Conservation (phyloP, 2,888 invertebrate species). For the Drosophila ustulata region DNA sequence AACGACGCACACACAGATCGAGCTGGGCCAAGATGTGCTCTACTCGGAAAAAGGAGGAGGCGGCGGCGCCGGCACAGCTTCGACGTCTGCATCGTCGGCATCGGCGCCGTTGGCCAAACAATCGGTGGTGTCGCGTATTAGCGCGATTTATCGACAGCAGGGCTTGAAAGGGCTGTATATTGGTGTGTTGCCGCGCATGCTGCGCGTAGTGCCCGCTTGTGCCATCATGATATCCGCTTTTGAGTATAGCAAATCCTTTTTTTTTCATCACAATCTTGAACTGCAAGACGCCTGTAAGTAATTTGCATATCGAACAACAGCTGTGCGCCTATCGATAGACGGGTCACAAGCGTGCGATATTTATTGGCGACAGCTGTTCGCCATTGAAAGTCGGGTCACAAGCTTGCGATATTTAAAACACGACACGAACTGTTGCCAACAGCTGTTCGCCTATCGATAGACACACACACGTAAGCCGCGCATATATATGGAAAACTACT, state of each 20-base stretch:
- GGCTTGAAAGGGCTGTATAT: slow-evolving; percentile 61
- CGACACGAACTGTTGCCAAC: no score
- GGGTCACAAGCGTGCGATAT: not conserved
- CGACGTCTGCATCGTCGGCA: not conserved
- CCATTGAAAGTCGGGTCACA: not conserved
- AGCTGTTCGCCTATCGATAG: slow-evolving; percentile 3
- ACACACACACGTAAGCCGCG: slow-evolving; percentile 18
- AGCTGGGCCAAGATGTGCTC: slow-evolving; percentile 67
- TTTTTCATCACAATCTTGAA: slow-evolving; percentile 61
- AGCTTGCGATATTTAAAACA: no score
- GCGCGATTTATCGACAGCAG: slow-evolving; percentile 53
- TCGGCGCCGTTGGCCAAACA: not conserved
- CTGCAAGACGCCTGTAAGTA: slow-evolving; percentile 57
- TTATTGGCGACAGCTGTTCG: not conserved
- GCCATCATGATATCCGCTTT: slow-evolving; percentile 74
- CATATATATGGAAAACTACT: slow-evolving; percentile 16
- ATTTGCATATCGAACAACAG: slow-evolving; percentile 1
- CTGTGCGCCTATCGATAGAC: not conserved
- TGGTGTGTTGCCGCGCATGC: slow-evolving; percentile 62
- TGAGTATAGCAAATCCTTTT: slow-evolving; percentile 72
- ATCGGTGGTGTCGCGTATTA: slow-evolving; percentile 53
- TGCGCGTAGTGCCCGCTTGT: slow-evolving; percentile 72
- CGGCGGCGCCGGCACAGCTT: not conserved
- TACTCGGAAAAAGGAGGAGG: slow-evolving; percentile 24
- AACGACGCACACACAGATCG: slow-evolving; percentile 70